phyloP scores from a whole-genome alignment of 2,888 invertebrate genomes.

The Imbricaverruca yamaguchii region DNA sequence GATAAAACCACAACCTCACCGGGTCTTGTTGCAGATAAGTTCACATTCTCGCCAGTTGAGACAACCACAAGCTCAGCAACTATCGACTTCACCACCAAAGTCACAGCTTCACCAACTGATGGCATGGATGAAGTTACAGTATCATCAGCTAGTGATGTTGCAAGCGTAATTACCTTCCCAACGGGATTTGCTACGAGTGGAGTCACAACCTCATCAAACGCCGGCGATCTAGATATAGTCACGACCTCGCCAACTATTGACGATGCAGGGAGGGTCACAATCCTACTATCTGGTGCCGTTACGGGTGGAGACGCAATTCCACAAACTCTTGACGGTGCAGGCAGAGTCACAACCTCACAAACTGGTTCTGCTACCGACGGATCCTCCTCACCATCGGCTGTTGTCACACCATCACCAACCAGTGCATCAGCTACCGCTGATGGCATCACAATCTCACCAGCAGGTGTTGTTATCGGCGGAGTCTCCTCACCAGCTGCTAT shows the following conservation, averaged over 20 bases:
- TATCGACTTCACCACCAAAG: not conserved
- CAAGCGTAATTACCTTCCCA: not conserved
- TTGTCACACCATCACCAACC: not conserved
- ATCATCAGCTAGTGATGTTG: not conserved
- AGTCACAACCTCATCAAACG: not conserved
- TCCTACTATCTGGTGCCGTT: not conserved
- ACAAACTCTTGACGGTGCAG: not conserved
- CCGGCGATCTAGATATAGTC: not conserved
- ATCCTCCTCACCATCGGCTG: not conserved
- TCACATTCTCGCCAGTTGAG: no score
- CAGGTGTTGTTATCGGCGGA: not conserved
- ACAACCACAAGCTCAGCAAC: not conserved
- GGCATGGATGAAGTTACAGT: no score
- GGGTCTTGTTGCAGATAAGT: no score
- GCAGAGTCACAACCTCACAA: not conserved
- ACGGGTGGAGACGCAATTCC: not conserved
- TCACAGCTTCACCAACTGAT: not conserved
- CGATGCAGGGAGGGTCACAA: not conserved
- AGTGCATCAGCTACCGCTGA: not conserved
- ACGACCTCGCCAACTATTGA: not conserved
- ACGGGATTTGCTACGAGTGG: not conserved
- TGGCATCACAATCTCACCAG: not conserved
- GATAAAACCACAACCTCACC: no score
- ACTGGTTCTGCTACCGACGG: not conserved
- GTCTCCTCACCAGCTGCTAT: not conserved